Evolutionary conservation across 2,113 vertebrate genomes (phyloP).

Genomic region (Cryptomyrus ogoouensis): DNA sequence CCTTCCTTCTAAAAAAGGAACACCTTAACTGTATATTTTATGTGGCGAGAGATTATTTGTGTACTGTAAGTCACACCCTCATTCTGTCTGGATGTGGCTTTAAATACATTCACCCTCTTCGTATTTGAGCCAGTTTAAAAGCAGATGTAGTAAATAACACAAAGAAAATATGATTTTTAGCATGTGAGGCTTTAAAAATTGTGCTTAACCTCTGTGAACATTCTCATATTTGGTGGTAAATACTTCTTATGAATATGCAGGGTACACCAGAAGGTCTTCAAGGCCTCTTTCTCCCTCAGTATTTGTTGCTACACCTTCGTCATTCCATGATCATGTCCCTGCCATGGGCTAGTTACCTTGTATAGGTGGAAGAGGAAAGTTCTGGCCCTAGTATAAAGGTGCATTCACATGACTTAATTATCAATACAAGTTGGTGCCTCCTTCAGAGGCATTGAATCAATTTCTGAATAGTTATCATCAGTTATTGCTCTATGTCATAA

Average conservation of each 20-base stretch:
- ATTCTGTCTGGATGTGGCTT: neutral
- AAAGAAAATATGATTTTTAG: neutral
- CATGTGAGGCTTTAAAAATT: neutral
- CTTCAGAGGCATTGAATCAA: neutral
- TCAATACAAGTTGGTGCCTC: neutral
- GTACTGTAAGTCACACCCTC: neutral
- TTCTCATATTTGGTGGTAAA: neutral
- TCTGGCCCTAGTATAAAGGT: neutral
- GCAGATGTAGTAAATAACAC: neutral
- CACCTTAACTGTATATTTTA: neutral
- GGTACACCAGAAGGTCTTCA: neutral
- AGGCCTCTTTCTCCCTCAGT: neutral
- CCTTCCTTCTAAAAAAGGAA: neutral
- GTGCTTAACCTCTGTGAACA: neutral
- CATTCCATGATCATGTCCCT: neutral
- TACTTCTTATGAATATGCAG: neutral
- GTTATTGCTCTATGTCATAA: neutral
- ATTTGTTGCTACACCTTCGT: neutral
- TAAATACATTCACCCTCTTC: neutral
- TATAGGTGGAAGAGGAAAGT: neutral
- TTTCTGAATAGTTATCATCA: neutral
- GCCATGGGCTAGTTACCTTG: neutral
- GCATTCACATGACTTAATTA: neutral
- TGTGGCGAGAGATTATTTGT: neutral
- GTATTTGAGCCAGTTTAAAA: neutral